Evolutionary conservation across 2,113 vertebrate species (phyloP), one percentile per base, ranked within the genome.

Genomic region (Odontophorus gujanensis): DNA sequence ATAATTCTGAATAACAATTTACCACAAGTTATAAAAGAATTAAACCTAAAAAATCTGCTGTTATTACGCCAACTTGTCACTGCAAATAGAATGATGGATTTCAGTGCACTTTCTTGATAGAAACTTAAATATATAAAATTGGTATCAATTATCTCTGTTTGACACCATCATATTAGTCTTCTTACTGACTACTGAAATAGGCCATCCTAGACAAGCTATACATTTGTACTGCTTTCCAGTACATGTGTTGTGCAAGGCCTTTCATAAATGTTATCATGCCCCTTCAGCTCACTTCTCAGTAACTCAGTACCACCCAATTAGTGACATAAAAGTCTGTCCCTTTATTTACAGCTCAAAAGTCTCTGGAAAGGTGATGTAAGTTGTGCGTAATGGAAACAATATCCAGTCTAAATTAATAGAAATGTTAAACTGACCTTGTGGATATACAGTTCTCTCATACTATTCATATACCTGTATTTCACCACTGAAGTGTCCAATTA

Each of bases 81-180:
- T 85, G 88, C 63, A 96, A 96, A 97, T 96, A 57, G 84, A 93
- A 97, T 97, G 95, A 97, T 96, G 93, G 94, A 96, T 97, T 96
- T 96, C 78, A 69, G 50, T 93, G 86, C 88, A 48, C 71, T 95
- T 96, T 71, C 81, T 85, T 92, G 88, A 94, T 93, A 92, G 83
- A 87, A 97, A 90, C 75, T 89, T 96, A 94, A 97, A 80, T 85
- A 82, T 59, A 87, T 90, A 87, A 96, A 96, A 96, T 96, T 96
- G 96, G 78, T 93, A 96, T 97, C 92, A 95, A 95, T 96, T 97
- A 96, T 95, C 90, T 96, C 77, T 91, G 82, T 94, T 89, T 96
- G 94, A 96, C 94, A 95, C 90, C 90, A 82, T 77, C 76, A 1
- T 86, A 97, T 97, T 96, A 92, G 95, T 97, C 96, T 97, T 96